Evolutionary conservation across 2,888 invertebrate genomes (phyloP), one percentile per base, ranked within the genome.

Genomic region (Morinoia aosen): DNA sequence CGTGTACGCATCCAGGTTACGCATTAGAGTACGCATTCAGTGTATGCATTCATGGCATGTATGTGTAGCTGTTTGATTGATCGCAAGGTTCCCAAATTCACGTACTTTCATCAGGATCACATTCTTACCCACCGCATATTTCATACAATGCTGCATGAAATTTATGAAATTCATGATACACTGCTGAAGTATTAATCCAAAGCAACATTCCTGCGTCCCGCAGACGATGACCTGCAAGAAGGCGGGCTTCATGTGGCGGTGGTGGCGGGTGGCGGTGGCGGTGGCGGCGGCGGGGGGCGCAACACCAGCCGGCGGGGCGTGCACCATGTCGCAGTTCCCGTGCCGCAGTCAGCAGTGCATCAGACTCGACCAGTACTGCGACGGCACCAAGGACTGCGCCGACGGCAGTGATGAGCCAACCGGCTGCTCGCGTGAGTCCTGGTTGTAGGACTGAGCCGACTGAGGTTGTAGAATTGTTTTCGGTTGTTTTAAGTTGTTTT

Each of bases 301-400:
- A 12, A 88, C 39, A 16, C 88, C 76, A 0, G 90, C 95, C 12
- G 39, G 40, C 19, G 96, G 88, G 16, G 96, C 96, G 33, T 96
- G 96, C 39, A 95, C 95, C 64, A 96, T 95, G 96, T 95, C 96
- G 39, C 94, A 96, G 95, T 96, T 95, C 64, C 96, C 95, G 10
- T 96, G 96, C 90, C 88, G 95, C 40, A 96, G 76, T 61, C 94
- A 95, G 33, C 96, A 95, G 90, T 96, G 96, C 90, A 95, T 96
- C 40, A 91, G 95, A 56, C 95, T 95, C 64, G 95, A 96, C 95
- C 95, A 95, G 76, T 96, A 95, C 95, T 96, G 96, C 76, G 96
- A 96, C 76, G 96, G 96, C 12, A 39, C 14, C n/a, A 95, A 96
- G 61, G 56, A 96, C 64, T 96, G 96, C 58, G 56, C 61, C 33